Base-by-base conservation (phyloP, 2,797 vertebrate genomes). In the Rallus crepitans region DNA sequence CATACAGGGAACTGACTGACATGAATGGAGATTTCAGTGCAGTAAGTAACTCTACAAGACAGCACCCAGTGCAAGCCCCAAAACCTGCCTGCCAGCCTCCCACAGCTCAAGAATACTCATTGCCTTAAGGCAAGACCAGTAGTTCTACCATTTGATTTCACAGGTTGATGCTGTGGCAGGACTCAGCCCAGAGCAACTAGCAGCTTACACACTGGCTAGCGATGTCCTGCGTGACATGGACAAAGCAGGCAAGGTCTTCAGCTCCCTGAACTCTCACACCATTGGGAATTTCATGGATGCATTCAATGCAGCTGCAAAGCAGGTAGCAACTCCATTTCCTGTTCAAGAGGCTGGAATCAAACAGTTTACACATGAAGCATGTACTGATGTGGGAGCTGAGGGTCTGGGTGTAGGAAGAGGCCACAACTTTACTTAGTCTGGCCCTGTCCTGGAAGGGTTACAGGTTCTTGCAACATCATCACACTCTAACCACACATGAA, bases 221-320 rank as follows among this genome's bases (percentile, higher is more conserved):
- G 31, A 77, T 3, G 39, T 87, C 37, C 70, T 96, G 75, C 55
- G 50, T 15, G 91, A 95, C 61, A 57, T 11, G 3, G 63, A 94
- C 30, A 94, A 94, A 53, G 87, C 93, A 7, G 68, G 37, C 27
- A 92, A 82, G 55, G 33, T 97, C 57, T 63, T 97, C 37, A 52
- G 33, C 42, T 42, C 68, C 33, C 65, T 96, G 39, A 89, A 31
- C 19, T 61, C 61, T 27, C n/a, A 4, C 39, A 89, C 61, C 30
- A 15, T 94, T 60, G 92, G 68, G 20, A 55, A 68, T 19, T 97
- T 96, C 57, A 57, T 96, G 80, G 90, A 94, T 39, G 55, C 84
- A 42, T 96, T 97, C 53, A 97, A 94, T 12, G 28, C 7, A 2
- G 86, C 61, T 37, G 85, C 75, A 11, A 27, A 37, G 42, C 52